Percentiles rank a stretch among this genome's conserved stretches.
Evolutionary conservation across 1,140 invertebrate genomes (phyloP).

Genomic region (Polypedilum vanderplanki): DNA sequence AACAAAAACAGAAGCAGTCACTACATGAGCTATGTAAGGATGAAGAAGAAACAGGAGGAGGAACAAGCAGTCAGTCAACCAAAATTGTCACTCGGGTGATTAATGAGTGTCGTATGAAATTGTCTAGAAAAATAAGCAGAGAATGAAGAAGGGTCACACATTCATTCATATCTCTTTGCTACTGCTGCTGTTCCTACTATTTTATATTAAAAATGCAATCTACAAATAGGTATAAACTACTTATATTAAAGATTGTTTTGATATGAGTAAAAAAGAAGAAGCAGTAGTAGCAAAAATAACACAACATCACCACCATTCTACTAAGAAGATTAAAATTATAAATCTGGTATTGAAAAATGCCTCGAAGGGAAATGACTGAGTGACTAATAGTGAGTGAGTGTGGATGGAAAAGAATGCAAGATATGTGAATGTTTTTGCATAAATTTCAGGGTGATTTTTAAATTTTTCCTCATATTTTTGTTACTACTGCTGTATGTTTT

Average conservation of each 20-base stretch:
- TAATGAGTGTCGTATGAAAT: slow-evolving; percentile 27
- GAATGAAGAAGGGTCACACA: slow-evolving; percentile 23
- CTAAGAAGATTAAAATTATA: slow-evolving; percentile 28
- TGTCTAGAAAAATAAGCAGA: slow-evolving; percentile 20
- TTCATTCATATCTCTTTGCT: background rate
- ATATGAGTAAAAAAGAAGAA: background rate
- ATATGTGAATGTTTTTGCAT: slow-evolving; percentile 27
- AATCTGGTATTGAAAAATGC: slow-evolving; percentile 27
- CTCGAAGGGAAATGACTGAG: background rate
- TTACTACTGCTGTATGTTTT: background rate
- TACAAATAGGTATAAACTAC: slow-evolving; percentile 24
- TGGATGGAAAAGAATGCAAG: background rate
- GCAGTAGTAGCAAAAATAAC: background rate
- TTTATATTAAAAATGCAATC: slow-evolving; percentile 24
- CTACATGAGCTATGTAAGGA: background rate
- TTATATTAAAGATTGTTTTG: background rate
- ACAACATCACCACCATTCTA: background rate
- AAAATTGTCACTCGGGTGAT: slow-evolving; percentile 24
- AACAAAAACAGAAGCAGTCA: background rate
- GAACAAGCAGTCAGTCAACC: slow-evolving; percentile 14
- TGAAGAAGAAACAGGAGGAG: slow-evolving; percentile 8
- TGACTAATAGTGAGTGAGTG: background rate
- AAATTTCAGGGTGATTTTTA: slow-evolving; percentile 15
- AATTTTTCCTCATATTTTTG: background rate
- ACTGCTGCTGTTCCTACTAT: background rate